Evolutionary conservation across 2,888 invertebrate species (phyloP).

Genomic region (Phortica magna): DNA sequence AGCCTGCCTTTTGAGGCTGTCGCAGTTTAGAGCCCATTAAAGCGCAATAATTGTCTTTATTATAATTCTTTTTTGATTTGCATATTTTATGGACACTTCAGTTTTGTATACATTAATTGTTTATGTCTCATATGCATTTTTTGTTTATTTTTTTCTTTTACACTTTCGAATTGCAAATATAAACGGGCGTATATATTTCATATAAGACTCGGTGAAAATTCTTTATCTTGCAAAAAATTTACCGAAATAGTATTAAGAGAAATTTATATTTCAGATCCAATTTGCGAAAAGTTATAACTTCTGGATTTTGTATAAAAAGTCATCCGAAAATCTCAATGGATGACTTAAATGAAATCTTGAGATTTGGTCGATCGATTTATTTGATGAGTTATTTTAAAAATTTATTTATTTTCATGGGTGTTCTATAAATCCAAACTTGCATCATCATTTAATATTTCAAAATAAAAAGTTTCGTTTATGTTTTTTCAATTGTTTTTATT

Average conservation of each 20-base stretch:
- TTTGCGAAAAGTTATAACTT: too few species aligned
- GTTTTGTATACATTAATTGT: background rate
- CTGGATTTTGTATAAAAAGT: too few species aligned
- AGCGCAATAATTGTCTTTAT: conserved; percentile 73
- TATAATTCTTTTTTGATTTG: conserved; percentile 43
- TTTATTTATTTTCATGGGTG: too few species aligned
- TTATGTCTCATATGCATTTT: too few species aligned
- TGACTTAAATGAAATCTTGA: too few species aligned
- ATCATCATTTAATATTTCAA: conserved; percentile 62
- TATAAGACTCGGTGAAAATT: background rate
- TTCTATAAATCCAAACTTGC: too few species aligned
- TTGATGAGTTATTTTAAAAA: too few species aligned
- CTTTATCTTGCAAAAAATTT: conserved; percentile 42
- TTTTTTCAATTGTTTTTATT: conserved; percentile 55
- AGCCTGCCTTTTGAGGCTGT: conserved; percentile 26
- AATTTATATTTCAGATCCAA: too few species aligned
- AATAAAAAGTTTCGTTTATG: background rate
- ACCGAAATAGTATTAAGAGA: too few species aligned
- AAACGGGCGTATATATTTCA: too few species aligned
- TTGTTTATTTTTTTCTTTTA: background rate
- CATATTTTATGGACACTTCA: conserved; percentile 37
- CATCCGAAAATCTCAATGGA: too few species aligned
- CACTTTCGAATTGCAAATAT: background rate
- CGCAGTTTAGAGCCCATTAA: conserved; percentile 67
- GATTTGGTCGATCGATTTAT: too few species aligned